phyloP scores from a whole-genome alignment of 2,888 invertebrate species.

The Rugalucina vietnamica region DNA sequence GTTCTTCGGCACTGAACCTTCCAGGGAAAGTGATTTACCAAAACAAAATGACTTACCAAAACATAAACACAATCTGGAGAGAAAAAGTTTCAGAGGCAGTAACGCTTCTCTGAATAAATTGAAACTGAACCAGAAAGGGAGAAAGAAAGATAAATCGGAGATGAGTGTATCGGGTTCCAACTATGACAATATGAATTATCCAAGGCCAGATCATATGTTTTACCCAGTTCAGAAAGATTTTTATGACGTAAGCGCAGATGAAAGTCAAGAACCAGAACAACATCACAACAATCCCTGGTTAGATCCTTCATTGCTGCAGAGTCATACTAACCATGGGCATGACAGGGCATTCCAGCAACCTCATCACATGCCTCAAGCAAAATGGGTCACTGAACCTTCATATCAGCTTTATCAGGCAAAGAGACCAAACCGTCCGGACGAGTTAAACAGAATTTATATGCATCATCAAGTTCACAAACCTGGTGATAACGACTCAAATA shows the following conservation, averaged over 20 bases:
- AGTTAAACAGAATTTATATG: slow-evolving; percentile 53
- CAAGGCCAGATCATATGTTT: slow-evolving; percentile 51
- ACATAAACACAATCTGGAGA: background rate
- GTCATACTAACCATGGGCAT: background rate
- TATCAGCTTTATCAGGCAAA: background rate
- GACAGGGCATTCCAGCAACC: background rate
- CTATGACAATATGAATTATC: slow-evolving; percentile 52
- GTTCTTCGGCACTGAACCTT: slow-evolving; percentile 45
- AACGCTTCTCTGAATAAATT: background rate
- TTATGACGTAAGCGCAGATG: background rate
- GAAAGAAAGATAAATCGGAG: background rate
- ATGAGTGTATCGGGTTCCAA: background rate
- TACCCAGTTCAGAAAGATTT: slow-evolving; percentile 40
- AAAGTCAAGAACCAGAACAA: background rate
- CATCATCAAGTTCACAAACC: slow-evolving; percentile 45
- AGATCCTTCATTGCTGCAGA: background rate
- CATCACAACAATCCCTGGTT: slow-evolving; percentile 23
- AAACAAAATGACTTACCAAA: background rate
- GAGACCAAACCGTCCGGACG: background rate
- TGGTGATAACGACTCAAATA: background rate
- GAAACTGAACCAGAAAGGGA: background rate
- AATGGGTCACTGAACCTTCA: slow-evolving; percentile 48
- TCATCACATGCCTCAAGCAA: slow-evolving; percentile 29
- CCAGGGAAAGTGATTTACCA: slow-evolving; percentile 27
- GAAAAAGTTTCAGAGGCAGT: background rate